Conservation (phyloP, 2,113 vertebrate genomes). For the Notothenia coriiceps region DNA sequence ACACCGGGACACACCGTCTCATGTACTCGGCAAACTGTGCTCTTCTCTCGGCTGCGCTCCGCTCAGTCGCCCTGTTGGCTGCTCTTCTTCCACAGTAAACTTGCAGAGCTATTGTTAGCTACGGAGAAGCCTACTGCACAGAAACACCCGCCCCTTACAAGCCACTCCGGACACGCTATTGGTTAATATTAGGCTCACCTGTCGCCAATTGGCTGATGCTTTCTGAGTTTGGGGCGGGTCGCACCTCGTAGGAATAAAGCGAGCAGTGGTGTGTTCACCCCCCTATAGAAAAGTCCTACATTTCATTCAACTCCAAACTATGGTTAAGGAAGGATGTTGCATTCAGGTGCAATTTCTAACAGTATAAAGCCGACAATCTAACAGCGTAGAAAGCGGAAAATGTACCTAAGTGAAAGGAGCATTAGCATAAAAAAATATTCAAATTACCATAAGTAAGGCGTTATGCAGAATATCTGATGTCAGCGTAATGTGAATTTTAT, state of each 20-base stretch:
- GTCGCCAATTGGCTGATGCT: constrained; percentile 51
- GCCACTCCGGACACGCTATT: constrained; percentile 45
- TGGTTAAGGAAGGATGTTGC: not conserved
- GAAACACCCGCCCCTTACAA: constrained; percentile 63
- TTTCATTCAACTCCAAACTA: rapidly evolving
- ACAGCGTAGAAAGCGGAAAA: no score
- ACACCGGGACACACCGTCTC: constrained; percentile 50
- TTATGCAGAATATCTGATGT: not conserved
- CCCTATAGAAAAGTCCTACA: not conserved
- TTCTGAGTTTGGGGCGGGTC: constrained; percentile 39
- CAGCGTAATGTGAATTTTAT: not conserved
- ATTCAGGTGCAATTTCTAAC: constrained; percentile 13
- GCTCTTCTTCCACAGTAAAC: constrained; percentile 68
- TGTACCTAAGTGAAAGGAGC: no score
- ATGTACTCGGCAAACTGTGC: constrained; percentile 44
- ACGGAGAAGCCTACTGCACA: constrained; percentile 73
- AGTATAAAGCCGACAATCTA: no score
- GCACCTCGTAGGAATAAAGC: not conserved
- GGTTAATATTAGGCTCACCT: constrained; percentile 18
- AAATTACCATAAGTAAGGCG: no score
- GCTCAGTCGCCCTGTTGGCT: constrained; percentile 46
- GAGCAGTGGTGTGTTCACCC: constrained; percentile 36
- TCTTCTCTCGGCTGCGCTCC: constrained; percentile 31
- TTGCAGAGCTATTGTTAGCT: constrained; percentile 82
- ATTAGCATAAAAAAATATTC: no score